Evolutionary conservation across 2,113 vertebrate species (phyloP).

Genomic region (Passer montanus): DNA sequence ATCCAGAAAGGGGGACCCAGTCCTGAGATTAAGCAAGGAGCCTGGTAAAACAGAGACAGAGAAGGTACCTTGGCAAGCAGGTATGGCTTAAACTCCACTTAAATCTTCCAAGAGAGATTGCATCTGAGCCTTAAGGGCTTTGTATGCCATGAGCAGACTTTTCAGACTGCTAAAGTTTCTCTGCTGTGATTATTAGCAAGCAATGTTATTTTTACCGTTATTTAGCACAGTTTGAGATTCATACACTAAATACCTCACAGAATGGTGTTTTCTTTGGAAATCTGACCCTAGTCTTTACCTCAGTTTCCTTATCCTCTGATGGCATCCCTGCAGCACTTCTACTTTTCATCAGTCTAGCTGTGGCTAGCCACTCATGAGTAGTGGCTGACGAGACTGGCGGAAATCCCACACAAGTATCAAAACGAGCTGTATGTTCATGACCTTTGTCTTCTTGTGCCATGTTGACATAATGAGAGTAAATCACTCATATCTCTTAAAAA

Average conservation of each 20-base stretch:
- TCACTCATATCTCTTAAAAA: not conserved
- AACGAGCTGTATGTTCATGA: accelerated
- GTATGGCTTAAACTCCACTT: not conserved
- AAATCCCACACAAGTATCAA: accelerated
- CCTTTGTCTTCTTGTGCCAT: not conserved
- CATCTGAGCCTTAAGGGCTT: not conserved
- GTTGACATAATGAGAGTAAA: not conserved
- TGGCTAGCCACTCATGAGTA: not conserved
- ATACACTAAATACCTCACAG: not conserved
- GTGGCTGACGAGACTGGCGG: not conserved
- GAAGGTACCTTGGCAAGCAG: not conserved
- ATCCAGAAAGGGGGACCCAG: not conserved
- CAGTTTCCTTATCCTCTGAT: not conserved
- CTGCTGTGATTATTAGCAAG: not conserved
- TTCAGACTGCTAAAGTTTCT: not conserved
- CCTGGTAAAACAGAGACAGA: too few relatives aligned
- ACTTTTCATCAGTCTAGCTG: not conserved
- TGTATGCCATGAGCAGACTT: not conserved
- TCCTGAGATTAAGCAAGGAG: not conserved
- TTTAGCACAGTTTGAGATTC: not conserved
- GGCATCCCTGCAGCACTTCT: not conserved
- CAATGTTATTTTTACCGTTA: not conserved
- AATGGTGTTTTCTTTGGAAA: not conserved
- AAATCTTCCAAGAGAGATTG: not conserved
- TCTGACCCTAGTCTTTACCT: not conserved